Evolutionary conservation across 2,113 vertebrate genomes (phyloP).

Genomic region (Lepidothrix coronata): DNA sequence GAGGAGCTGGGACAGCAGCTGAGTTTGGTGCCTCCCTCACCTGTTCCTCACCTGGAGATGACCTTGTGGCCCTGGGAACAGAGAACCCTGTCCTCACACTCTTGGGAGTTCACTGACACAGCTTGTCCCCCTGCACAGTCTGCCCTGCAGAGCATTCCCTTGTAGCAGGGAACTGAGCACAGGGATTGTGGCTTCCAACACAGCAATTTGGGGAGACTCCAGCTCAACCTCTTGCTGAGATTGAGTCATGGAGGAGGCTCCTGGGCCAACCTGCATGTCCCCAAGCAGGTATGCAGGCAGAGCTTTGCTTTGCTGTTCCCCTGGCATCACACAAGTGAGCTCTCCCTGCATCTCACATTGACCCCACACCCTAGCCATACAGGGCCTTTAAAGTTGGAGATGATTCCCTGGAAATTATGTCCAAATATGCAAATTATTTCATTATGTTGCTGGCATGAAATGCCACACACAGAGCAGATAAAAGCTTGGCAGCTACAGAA

Average conservation of each 20-base stretch:
- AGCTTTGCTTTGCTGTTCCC: not conserved
- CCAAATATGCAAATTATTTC: slow-evolving; percentile 19
- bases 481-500: slow-evolving; percentile 29
- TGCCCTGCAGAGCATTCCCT: not conserved
- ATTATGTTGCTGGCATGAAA: slow-evolving; percentile 10
- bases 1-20: not conserved
- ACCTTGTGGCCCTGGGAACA: rapidly evolving
- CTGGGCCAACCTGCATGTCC: rapidly evolving
- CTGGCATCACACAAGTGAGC: not conserved
- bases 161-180: not conserved
- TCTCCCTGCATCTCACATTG: not conserved
- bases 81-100: not conserved
- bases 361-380: rapidly evolving
- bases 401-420: not conserved
- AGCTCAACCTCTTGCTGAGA: not conserved
- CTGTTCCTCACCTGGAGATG: not conserved
- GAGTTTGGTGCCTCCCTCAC: not conserved
- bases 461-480: not conserved
- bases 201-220: not conserved
- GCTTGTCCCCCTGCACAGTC: rapidly evolving
- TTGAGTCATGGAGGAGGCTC: not conserved
- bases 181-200: not conserved
- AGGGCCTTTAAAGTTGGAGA: not conserved
- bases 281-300: not conserved
- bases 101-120: rapidly evolving